These are phyloP conservation scores for Camptogramma bilineatum DNA, from an alignment of 2,888 invertebrate genomes.

Conservation along the genomic window DNA sequence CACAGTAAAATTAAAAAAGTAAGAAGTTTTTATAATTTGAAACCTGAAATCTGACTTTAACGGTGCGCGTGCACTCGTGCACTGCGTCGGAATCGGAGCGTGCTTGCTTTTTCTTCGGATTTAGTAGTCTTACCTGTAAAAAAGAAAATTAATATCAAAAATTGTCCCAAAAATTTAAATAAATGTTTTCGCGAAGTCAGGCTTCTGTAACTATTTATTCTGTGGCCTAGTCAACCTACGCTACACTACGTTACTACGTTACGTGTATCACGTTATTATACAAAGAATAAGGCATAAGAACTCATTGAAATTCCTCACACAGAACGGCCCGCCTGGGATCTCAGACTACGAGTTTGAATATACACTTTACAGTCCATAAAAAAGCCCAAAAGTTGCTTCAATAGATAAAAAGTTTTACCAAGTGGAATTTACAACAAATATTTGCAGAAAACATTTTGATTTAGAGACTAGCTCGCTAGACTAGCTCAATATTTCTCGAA, in stretches of 20 bases:
- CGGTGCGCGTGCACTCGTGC: too few relatives aligned
- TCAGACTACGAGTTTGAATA: neutral
- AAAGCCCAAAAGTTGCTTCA: neutral
- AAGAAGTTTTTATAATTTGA: too few relatives aligned
- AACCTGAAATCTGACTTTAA: too few relatives aligned
- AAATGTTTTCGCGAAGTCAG: too few relatives aligned
- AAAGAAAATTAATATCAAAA: neutral
- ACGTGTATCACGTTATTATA: neutral
- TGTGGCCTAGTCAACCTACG: too few relatives aligned
- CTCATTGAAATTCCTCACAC: slow-evolving; percentile 1
- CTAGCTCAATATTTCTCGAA: too few relatives aligned
- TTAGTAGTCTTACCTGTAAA: neutral
- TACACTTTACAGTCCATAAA: neutral
- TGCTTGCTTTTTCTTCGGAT: neutral
- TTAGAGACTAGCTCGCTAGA: neutral
- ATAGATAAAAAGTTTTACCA: neutral
- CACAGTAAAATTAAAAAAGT: too few relatives aligned
- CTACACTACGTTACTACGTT: neutral
- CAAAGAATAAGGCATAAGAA: neutral
- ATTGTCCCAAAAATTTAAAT: neutral
- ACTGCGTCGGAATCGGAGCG: too few relatives aligned
- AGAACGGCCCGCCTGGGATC: neutral
- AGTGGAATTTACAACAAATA: neutral
- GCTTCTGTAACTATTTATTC: too few relatives aligned
- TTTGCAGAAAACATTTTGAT: neutral